Evolutionary conservation across 2,888 invertebrate genomes (phyloP).

Genomic region (Xanthorhoe spadicearia): DNA sequence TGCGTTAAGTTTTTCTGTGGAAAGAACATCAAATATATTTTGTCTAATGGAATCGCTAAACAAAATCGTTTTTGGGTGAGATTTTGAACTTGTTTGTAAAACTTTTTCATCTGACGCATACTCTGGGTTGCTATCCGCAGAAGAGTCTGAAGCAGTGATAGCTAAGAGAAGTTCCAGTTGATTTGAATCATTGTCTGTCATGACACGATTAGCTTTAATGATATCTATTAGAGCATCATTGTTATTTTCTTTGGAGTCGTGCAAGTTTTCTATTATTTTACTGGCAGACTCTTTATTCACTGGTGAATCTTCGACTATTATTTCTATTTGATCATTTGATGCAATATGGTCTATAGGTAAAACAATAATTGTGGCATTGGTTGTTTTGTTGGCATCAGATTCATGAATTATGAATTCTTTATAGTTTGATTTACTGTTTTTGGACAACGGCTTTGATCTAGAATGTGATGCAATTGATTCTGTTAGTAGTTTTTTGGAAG

Average conservation of each 20-base stretch:
- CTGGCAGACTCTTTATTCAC: no score
- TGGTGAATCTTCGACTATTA: neutral
- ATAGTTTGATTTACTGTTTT: neutral
- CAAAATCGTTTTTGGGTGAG: neutral
- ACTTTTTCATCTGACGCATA: neutral
- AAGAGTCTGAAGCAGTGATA: neutral
- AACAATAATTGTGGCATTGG: neutral
- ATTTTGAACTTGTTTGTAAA: neutral
- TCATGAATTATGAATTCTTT: conserved; percentile 1
- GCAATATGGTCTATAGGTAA: neutral
- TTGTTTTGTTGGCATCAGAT: neutral
- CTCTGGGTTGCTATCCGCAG: neutral
- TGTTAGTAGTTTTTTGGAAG: conserved; percentile 1
- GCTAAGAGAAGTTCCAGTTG: neutral
- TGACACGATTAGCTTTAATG: neutral
- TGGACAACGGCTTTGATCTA: neutral
- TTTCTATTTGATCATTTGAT: no score
- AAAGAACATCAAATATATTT: conserved; percentile 15
- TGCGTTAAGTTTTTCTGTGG: conserved; percentile 3
- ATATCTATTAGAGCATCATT: neutral
- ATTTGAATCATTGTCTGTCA: neutral
- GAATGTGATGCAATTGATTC: neutral
- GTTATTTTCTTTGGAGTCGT: conserved; percentile 1
- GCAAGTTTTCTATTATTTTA: no score
- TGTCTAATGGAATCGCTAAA: conserved; percentile 11